phyloP scores from a whole-genome alignment of 2,888 invertebrate species.

The Tyria jacobaeae region DNA sequence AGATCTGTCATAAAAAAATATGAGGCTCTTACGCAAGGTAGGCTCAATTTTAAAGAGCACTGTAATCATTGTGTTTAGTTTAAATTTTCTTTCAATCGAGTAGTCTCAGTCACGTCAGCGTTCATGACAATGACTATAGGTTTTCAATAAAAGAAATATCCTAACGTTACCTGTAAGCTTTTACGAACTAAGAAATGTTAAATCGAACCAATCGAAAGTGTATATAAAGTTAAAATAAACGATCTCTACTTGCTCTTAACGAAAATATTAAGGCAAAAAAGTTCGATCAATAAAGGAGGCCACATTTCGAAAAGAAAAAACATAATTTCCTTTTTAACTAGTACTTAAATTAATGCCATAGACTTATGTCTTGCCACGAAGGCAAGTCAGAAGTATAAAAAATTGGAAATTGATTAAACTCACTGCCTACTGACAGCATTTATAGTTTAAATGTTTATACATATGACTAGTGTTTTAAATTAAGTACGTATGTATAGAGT shows the following conservation, averaged over 20 bases:
- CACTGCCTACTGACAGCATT: neutral
- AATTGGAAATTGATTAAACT: no score
- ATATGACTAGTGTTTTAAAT: neutral
- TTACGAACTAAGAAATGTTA: constrained; percentile 33
- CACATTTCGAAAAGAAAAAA: no score
- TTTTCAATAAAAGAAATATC: constrained; percentile 46
- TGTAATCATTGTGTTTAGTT: constrained; percentile 12
- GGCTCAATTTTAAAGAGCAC: constrained; percentile 14
- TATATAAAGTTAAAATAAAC: constrained; percentile 6
- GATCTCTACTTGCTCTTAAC: neutral
- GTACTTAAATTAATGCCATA: no score
- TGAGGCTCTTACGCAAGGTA: neutral
- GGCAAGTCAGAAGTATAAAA: no score
- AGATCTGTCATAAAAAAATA: neutral
- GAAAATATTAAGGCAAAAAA: neutral
- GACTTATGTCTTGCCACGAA: no score
- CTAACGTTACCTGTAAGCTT: neutral
- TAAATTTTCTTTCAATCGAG: constrained; percentile 19
- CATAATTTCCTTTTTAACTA: no score
- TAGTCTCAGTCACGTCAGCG: constrained; percentile 32
- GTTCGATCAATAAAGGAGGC: no score
- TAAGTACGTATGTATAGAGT: neutral
- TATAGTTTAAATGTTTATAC: no score
- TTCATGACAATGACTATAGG: constrained; percentile 33
- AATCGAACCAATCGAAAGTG: constrained; percentile 2